phyloP scores from a whole-genome alignment of 2,888 invertebrate species.

The Dusona sp. region DNA sequence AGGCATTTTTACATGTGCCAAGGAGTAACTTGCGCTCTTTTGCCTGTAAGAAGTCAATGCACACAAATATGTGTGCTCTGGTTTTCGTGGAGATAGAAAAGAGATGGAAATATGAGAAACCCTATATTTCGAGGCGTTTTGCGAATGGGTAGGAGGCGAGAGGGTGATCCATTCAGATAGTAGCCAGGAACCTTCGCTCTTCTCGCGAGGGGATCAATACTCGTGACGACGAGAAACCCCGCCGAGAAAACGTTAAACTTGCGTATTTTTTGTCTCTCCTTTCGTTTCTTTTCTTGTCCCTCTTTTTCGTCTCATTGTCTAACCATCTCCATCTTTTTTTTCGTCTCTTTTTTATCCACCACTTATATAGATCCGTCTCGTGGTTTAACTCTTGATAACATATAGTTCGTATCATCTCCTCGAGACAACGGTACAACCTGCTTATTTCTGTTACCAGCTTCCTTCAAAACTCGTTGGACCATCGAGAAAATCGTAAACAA shows the following conservation, averaged over 20 bases:
- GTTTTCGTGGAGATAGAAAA: slow-evolving; percentile 37
- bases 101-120: slow-evolving; percentile 63
- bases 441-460: neutral
- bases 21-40: neutral
- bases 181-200: slow-evolving; percentile 74
- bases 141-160: slow-evolving; percentile 73
- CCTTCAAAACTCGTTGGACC: neutral
- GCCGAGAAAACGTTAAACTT: slow-evolving; percentile 70
- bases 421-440: neutral
- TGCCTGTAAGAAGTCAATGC: neutral
- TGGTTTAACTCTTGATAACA: neutral
- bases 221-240: slow-evolving; percentile 80
- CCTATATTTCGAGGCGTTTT: slow-evolving; percentile 72
- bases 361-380: neutral
- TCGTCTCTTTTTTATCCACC: neutral
- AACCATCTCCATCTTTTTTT: neutral
- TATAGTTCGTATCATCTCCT: neutral
- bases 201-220: slow-evolving; percentile 80
- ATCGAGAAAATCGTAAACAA: slow-evolving; percentile 22
- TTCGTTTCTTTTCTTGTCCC: neutral
- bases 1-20: neutral
- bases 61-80: neutral
- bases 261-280: slow-evolving; percentile 6
- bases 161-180: slow-evolving; percentile 81
- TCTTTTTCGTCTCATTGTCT: neutral